Evolutionary conservation across 2,888 invertebrate genomes (phyloP).

Genomic region (Lepidonotus clava): DNA sequence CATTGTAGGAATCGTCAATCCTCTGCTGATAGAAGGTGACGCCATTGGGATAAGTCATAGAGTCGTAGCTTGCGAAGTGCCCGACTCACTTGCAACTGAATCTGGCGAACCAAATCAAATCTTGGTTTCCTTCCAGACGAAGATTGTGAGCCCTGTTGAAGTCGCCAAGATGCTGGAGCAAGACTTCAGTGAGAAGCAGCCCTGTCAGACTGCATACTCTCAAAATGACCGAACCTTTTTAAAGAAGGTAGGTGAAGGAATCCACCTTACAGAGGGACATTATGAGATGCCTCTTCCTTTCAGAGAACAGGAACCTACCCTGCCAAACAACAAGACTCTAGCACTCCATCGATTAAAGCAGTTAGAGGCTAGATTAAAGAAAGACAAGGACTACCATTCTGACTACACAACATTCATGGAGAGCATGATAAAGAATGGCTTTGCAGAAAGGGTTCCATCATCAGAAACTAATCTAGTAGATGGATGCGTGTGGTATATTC

Average conservation of each 20-base stretch:
- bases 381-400: neutral
- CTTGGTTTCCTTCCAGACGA: neutral
- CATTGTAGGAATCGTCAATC: neutral
- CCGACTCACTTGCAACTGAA: neutral
- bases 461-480: neutral
- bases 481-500: slow-evolving; percentile 40
- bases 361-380: neutral
- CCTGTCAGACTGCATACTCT: neutral
- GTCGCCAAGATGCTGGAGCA: neutral
- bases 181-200: neutral
- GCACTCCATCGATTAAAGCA: neutral
- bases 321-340: slow-evolving; percentile 39
- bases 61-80: neutral
- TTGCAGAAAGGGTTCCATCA: slow-evolving; percentile 31
- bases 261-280: slow-evolving; percentile 1
- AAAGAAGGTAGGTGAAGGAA: neutral
- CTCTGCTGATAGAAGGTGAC: neutral
- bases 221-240: slow-evolving; percentile 8
- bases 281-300: slow-evolving; percentile 53
- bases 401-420: slow-evolving; percentile 46
- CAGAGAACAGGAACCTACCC: neutral
- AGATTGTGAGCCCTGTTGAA: neutral
- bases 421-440: neutral
- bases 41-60: neutral
- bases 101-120: neutral